Evolutionary conservation across 2,113 vertebrate species (phyloP).

Genomic region (Xenus cinereus): DNA sequence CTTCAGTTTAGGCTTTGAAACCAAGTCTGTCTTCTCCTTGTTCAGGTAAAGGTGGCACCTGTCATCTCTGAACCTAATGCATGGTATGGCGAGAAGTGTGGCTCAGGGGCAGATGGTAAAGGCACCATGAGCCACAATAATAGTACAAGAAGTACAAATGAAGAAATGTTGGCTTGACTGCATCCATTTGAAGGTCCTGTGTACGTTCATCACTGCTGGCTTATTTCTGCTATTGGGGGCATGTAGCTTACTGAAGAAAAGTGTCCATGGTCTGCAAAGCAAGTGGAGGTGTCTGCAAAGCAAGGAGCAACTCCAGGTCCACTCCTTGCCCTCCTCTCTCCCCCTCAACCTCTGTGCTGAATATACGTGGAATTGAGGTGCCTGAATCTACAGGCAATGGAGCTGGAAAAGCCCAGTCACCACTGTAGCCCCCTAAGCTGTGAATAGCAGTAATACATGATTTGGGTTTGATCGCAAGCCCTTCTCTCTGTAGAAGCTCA

Average conservation of each 20-base stretch:
- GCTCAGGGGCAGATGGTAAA: background rate
- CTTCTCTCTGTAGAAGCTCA: background rate
- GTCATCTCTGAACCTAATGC: background rate
- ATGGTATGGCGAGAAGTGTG: background rate
- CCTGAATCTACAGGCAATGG: background rate
- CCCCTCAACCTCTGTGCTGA: background rate
- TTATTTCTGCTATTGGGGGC: background rate
- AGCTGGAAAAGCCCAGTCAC: background rate
- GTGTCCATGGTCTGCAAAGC: background rate
- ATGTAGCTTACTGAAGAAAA: background rate
- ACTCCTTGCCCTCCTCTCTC: background rate
- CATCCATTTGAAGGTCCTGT: background rate
- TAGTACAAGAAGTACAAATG: background rate
- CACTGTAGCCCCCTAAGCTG: background rate
- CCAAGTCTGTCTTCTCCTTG: background rate
- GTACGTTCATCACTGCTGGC: background rate
- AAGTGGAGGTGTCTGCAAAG: background rate
- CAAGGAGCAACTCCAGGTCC: background rate
- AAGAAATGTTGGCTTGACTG: background rate
- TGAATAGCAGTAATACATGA: background rate
- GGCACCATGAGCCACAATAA: background rate
- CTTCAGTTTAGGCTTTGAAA: background rate
- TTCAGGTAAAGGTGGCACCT: background rate
- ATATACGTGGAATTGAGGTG: background rate
- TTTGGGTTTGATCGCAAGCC: background rate